Conservation (phyloP, 2,113 vertebrate genomes). For the Oncorhynchus clarkii region DNA sequence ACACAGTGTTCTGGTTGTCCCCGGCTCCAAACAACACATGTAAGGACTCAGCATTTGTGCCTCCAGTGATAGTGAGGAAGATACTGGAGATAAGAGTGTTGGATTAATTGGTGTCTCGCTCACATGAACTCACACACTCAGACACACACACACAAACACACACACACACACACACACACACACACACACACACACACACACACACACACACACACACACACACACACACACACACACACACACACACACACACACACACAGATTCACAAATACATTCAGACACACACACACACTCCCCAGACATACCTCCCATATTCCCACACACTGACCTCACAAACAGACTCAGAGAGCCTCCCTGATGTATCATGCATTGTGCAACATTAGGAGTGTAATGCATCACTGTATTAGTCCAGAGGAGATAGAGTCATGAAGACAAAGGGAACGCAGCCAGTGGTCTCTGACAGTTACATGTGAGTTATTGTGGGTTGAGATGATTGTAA, state of each 20-base stretch:
- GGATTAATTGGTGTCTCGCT: neutral
- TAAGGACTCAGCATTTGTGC: conserved; percentile 27
- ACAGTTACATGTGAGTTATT: neutral
- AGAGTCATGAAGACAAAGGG: conserved; percentile 4
- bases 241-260: neutral
- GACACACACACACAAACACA: conserved; percentile 3
- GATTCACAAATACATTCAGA: neutral
- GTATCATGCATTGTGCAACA: neutral
- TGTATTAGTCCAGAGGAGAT: conserved; percentile 6
- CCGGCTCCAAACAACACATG: conserved; percentile 26
- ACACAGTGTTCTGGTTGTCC: conserved; percentile 24
- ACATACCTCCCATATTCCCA: neutral
- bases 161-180: neutral
- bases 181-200: neutral
- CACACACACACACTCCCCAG: conserved; percentile 10
- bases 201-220: neutral
- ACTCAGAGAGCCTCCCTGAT: neutral
- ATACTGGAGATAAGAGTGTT: conserved; percentile 8
- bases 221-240: conserved; percentile 5
- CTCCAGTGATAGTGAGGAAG: conserved; percentile 8
- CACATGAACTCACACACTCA: neutral
- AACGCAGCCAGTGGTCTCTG: conserved; percentile 11
- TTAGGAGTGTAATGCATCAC: neutral
- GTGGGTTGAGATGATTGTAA: neutral
- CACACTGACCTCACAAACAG: neutral